Conservation (phyloP, 2,113 vertebrate genomes). For the Carollia perspicillata region DNA sequence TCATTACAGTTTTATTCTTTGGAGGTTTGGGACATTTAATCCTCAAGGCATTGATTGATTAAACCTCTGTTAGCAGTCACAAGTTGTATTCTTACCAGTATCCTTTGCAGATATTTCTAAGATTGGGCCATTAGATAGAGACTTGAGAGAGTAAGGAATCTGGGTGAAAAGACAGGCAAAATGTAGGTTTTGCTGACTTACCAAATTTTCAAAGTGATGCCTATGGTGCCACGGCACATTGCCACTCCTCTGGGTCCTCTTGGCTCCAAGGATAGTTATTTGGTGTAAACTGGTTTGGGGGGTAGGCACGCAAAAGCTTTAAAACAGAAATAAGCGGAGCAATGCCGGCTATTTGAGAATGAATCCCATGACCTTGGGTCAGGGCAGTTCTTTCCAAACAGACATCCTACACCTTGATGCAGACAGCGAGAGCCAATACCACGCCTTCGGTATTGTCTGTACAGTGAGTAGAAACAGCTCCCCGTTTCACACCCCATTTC, state of each 20-base stretch:
- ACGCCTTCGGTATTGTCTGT: not conserved
- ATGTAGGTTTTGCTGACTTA: not conserved
- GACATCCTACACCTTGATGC: not conserved
- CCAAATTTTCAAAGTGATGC: not conserved
- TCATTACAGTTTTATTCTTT: conserved; percentile 64
- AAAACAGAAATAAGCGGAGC: not conserved
- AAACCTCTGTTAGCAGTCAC: conserved; percentile 53
- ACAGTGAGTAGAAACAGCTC: not conserved
- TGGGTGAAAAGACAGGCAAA: not conserved
- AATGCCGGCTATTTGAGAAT: not conserved
- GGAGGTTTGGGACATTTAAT: conserved; percentile 60
- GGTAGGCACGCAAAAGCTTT: not conserved
- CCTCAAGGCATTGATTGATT: conserved; percentile 65
- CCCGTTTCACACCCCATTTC: conserved; percentile 7
- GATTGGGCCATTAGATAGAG: not conserved
- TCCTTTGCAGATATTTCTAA: conserved; percentile 28
- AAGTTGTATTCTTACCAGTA: not conserved
- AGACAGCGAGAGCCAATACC: not conserved
- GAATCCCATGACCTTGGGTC: not conserved
- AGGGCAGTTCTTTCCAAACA: not conserved
- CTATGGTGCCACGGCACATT: not conserved
- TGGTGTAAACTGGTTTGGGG: not conserved
- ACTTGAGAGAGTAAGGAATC: not conserved
- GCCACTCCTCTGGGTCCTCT: not conserved
- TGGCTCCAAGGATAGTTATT: not conserved